Evolutionary conservation across 2,888 invertebrate species (phyloP).

Genomic region (Vanessa cardui): DNA sequence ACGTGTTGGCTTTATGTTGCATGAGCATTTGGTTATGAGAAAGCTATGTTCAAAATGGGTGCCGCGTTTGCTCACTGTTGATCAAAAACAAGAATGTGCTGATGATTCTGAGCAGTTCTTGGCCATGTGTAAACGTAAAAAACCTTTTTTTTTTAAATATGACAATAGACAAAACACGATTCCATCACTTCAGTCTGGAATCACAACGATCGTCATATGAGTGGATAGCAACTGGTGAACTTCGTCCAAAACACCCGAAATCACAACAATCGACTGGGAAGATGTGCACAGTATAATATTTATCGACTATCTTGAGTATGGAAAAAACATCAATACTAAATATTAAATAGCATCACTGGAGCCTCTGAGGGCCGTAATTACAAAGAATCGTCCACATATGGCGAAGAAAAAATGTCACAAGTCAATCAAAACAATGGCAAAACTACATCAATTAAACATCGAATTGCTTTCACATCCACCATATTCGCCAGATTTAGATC

Average conservation of each 20-base stretch:
- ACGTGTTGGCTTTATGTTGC: background rate
- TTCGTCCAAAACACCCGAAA: slow-evolving; percentile 7
- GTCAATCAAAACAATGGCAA: background rate
- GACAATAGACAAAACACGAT: slow-evolving; percentile 29
- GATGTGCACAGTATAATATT: slow-evolving; percentile 21
- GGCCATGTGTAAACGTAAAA: slow-evolving; percentile 18
- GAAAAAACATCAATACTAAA: slow-evolving; percentile 8
- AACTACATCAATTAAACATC: background rate
- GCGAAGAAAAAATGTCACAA: background rate
- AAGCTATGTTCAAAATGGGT: background rate
- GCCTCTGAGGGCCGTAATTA: background rate
- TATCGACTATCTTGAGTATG: slow-evolving; percentile 18
- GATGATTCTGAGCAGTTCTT: slow-evolving; percentile 24
- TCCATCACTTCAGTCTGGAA: slow-evolving; percentile 32
- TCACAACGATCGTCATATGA: slow-evolving; percentile 27
- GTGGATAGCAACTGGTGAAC: slow-evolving; percentile 21
- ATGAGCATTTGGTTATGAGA: background rate
- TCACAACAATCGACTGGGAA: background rate
- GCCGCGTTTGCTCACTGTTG: background rate
- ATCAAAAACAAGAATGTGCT: background rate
- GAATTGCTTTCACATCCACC: slow-evolving; percentile 22
- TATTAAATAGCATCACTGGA: background rate
- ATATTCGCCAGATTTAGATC: slow-evolving; percentile 33
- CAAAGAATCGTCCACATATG: background rate
- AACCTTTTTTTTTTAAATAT: background rate